These are phyloP conservation scores for Formica aserva DNA, from an alignment of 2,888 invertebrate species.

Conservation along the genomic window DNA sequence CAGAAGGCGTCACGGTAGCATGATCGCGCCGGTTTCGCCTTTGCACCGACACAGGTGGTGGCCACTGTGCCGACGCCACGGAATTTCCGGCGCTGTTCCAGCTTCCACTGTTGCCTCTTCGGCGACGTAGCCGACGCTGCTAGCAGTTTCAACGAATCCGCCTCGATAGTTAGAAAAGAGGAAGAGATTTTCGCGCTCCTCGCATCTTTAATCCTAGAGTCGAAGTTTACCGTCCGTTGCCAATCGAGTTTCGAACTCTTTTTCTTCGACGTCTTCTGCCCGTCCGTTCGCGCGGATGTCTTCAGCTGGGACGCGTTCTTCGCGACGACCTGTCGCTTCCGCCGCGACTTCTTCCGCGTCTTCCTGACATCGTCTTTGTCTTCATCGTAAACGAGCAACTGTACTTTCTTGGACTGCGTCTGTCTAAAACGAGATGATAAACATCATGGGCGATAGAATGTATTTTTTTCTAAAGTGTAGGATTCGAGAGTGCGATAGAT, in stretches of 20 bases:
- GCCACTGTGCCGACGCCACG: constrained; percentile 10
- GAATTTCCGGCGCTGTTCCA: constrained; percentile 70
- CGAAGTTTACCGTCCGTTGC: constrained; percentile 74
- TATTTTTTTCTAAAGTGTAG: neutral
- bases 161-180: constrained; percentile 71
- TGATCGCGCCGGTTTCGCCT: constrained; percentile 43
- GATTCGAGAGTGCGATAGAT: neutral
- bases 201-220: constrained; percentile 65
- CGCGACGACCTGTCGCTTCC: constrained; percentile 6
- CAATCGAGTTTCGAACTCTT: constrained; percentile 77
- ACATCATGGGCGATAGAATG: too few relatives aligned
- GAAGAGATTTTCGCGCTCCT: constrained; percentile 31
- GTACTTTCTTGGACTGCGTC: constrained; percentile 88
- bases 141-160: constrained; percentile 78
- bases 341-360: constrained; percentile 59
- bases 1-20: constrained; percentile 47
- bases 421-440: constrained; percentile 19
- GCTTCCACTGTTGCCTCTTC: constrained; percentile 75
- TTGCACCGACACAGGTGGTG: neutral
- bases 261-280: constrained; percentile 78
- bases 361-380: constrained; percentile 67
- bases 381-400: constrained; percentile 78
- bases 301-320: constrained; percentile 31
- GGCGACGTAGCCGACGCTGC: constrained; percentile 57
- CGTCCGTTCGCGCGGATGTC: constrained; percentile 51